phyloP scores from a whole-genome alignment of 2,113 vertebrate species.

The Coracopsis vasa region DNA sequence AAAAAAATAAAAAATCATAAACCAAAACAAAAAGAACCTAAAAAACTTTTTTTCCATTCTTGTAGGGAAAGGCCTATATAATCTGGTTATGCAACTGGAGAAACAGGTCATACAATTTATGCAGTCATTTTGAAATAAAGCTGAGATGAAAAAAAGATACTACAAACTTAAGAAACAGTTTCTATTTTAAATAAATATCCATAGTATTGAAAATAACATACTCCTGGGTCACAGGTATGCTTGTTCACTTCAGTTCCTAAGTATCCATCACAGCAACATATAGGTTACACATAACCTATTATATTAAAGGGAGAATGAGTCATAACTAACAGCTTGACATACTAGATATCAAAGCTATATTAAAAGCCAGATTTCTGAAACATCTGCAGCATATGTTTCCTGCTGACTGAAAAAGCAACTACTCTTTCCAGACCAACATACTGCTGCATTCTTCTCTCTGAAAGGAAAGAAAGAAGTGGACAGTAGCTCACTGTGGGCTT shows the following conservation, averaged over 20 bases:
- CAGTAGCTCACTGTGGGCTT: background rate
- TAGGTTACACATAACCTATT: background rate
- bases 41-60: background rate
- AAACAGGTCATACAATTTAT: background rate
- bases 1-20: background rate
- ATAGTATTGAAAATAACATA: background rate
- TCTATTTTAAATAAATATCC: background rate
- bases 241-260: background rate
- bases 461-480: background rate
- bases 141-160: background rate
- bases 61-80: background rate
- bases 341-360: background rate
- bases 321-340: background rate
- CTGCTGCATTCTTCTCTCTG: background rate
- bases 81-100: background rate
- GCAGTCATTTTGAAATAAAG: background rate
- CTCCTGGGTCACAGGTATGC: background rate
- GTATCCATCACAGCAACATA: background rate
- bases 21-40: background rate
- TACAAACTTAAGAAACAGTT: background rate
- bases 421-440: background rate
- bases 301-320: background rate
- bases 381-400: slow-evolving; percentile 31
- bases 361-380: slow-evolving; percentile 16
- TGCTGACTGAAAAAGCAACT: slow-evolving; percentile 10